Evolutionary conservation across 2,113 vertebrate genomes (phyloP), one percentile per base, ranked within the genome.

Genomic region (Indri indri): DNA sequence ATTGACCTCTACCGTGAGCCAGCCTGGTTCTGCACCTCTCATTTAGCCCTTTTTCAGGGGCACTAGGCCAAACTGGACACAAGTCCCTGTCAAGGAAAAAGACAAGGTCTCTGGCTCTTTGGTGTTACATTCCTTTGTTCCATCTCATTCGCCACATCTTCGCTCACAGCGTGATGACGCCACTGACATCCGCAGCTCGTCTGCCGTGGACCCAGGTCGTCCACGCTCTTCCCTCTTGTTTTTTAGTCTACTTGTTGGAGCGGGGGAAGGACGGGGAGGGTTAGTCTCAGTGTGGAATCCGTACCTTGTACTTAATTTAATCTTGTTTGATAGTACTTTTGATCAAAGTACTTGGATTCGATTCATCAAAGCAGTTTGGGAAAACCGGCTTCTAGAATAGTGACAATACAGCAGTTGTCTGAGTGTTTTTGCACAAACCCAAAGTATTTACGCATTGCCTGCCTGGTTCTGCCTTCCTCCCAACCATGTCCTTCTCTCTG

Each of bases 181-280:
- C 40, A 16, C 47, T 7, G 27, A 52, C 71, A 30, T 0, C 5
- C 57, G 25, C 27, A 27, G 74, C 74, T 25, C 20, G 73, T 8
- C 23, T 0, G 4, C 1, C 4, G 17, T 3, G 10, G 52, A 16
- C 0, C 34, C 1, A 5, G 12, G 37, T 20, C 20, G 11, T 27
- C 9, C 14, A 5, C 52, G 13, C 5, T 45, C 71, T 30, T 22
- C 40, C 13, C 0, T 34, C 37, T 79, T 9, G 8, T 18, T 50
- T 20, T 32, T 5, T 8, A 45, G 37, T 22, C 71, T 63, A 5
- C 27, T 50, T 30, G 4, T 27, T 4, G 8, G 50, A 37, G n/a
- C n/a, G 37, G 18, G 18, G 34, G 10, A 25, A n/a, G 40, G n/a
- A 4, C 8, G 34, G 30, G 25, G 16, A 85, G 5, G 20, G 23